Base-by-base conservation (phyloP, 2,113 vertebrate species). In the Clarias magur region DNA sequence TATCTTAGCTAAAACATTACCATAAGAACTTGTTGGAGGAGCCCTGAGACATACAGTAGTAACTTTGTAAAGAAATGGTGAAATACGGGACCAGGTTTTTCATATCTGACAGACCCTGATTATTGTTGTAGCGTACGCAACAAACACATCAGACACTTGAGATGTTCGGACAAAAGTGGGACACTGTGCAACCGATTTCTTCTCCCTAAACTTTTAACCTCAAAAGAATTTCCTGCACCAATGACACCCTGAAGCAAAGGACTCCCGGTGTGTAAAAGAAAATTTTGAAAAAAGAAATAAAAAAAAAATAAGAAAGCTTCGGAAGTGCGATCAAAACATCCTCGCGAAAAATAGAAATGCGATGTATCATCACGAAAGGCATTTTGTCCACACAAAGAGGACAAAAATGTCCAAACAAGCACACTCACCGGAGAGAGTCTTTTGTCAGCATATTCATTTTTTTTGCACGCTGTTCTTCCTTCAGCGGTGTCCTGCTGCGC, bases 371-470 rank as follows among this genome's bases (percentile, higher is more conserved):
- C 48, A 79, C 6, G 0, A 17, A 79, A 56, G 17, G 48, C 25
- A 56, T 79, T 79, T 57, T 80, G 15, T 57, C 27, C 78, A 59
- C 27, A 80, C n/a, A 80, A 80, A 21, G 17, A 34, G 78, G 78
- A 80, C 56, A 38, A 38, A 60, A 34, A 60, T 38, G 60, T 60
- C 9, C 19, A 23, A 16, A 38, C 10, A 60, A 60, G 10, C 34
- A 42, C 12, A 57, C 67, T 75, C 62, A 17, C 65, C 60, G 38
- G 62, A 67, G 62, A 63, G 80, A 80, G 75, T 30, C 48, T 79
- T 80, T 80, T 79, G 60, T 86, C 75, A 86, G 73, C 75, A 16
- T 86, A 19, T 34, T 79, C 60, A 65, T n/a, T 57, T 78, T 78
- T 13, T 75, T 60, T 85, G 83, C 68, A 85, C 62, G 70, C 83